Percentiles rank a stretch among this genome's conserved stretches.
phyloP scores from a whole-genome alignment of 1,140 invertebrate species.

The Pogonomyrmex californicus region DNA sequence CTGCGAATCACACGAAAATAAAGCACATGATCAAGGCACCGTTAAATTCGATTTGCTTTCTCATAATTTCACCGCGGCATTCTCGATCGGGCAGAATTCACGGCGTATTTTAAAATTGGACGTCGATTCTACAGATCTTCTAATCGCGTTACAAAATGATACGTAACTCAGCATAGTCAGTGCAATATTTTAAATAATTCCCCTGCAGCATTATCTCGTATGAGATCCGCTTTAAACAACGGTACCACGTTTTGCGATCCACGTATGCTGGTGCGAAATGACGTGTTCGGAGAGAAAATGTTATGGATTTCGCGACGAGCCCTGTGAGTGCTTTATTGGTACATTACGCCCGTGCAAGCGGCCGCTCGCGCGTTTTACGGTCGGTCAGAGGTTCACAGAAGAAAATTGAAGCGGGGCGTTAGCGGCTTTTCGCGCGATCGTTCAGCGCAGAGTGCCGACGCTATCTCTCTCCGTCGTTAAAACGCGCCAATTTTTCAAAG shows the following conservation, averaged over 20 bases:
- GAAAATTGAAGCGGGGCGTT: constrained; percentile 54
- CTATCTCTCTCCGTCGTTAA: constrained; percentile 20
- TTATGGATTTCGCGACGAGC: constrained; percentile 38
- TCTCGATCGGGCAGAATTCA: constrained; percentile 5
- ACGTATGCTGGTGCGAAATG: constrained; percentile 7
- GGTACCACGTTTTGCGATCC: constrained; percentile 10
- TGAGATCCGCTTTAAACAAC: constrained; percentile 73
- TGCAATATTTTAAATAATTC: constrained; percentile 76
- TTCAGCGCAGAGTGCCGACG: background rate
- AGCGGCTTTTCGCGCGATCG: constrained; percentile 47
- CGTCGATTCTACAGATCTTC: constrained; percentile 80
- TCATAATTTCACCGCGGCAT: background rate
- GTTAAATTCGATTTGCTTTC: constrained; percentile 62
- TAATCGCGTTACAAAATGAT: background rate
- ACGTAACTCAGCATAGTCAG: background rate
- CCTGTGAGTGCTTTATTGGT: constrained; percentile 33
- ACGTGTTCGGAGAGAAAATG: constrained; percentile 45
- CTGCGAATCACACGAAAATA: constrained; percentile 55
- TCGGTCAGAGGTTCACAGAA: constrained; percentile 41
- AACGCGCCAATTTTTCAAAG: constrained; percentile 45
- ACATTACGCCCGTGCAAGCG: constrained; percentile 47
- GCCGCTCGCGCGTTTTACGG: constrained; percentile 46
- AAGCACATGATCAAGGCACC: constrained; percentile 59
- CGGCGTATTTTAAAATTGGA: constrained; percentile 75
- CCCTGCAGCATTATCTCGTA: constrained; percentile 78